A percentile compares a stretch with the other conserved stretches of the same genome.
Conservation (phyloP, 2,113 vertebrate genomes). For the Carlito syrichta region DNA sequence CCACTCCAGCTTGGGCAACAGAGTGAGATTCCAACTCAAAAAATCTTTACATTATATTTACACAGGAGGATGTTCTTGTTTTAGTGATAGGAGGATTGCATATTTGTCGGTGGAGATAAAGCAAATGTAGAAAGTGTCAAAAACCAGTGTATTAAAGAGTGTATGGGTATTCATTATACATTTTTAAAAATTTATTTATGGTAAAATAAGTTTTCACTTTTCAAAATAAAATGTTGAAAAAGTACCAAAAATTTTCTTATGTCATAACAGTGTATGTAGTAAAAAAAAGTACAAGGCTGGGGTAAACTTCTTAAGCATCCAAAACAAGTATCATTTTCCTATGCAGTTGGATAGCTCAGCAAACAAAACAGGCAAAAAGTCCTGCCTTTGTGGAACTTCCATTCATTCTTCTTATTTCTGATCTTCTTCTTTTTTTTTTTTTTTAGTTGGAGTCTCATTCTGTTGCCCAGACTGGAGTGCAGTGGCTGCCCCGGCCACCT, state of each 20-base stretch:
- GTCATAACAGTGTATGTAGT: neutral
- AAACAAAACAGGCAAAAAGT: neutral
- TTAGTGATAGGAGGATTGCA: neutral
- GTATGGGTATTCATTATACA: neutral
- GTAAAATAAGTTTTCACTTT: neutral
- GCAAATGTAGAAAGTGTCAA: neutral
- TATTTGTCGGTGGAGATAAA: neutral
- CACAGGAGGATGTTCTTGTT: neutral
- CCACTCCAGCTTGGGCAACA: too few species aligned
- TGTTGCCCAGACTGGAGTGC: too few species aligned
- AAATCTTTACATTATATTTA: neutral
- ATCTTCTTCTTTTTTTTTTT: too few species aligned
- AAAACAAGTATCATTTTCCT: neutral
- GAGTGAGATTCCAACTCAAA: too few species aligned
- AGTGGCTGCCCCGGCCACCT: too few species aligned
- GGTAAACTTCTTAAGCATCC: neutral
- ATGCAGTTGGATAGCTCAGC: neutral
- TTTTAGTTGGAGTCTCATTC: too few species aligned
- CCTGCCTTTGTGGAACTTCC: neutral
- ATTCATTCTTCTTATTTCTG: neutral
- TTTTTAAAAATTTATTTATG: neutral
- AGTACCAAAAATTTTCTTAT: neutral
- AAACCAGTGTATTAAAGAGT: neutral
- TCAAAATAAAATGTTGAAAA: neutral
- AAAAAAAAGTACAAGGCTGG: neutral